Evolutionary conservation across 1,140 invertebrate genomes (phyloP).

Genomic region (Vanessa atalanta): DNA sequence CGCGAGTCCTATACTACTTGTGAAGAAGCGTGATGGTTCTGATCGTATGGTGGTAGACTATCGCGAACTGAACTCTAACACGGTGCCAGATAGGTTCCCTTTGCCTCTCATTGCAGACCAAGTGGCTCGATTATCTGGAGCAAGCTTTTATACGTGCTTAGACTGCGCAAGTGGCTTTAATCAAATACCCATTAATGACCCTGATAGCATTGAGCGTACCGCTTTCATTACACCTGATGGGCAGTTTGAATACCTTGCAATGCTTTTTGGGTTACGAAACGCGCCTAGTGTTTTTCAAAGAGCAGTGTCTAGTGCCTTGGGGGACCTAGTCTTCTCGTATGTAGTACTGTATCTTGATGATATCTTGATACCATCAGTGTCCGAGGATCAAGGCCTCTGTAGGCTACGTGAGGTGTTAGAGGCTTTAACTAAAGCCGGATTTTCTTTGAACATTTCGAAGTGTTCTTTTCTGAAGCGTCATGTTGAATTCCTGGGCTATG

Average conservation of each 20-base stretch:
- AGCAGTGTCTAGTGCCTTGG: conserved; percentile 34
- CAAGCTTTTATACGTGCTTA: conserved; percentile 47
- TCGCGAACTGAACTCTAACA: conserved; percentile 1
- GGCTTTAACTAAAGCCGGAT: conserved; percentile 33
- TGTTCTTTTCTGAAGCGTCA: conserved; percentile 49
- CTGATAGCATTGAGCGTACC: conserved; percentile 64
- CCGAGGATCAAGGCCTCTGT: conserved; percentile 23
- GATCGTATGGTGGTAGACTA: conserved; percentile 6
- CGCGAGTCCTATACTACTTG: conserved; percentile 18
- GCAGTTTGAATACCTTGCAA: conserved; percentile 51
- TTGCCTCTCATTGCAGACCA: conserved; percentile 77
- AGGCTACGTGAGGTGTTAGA: conserved; percentile 23
- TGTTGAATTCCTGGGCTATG: conserved; percentile 52
- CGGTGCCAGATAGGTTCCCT: conserved; percentile 46
- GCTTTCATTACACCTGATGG: conserved; percentile 69
- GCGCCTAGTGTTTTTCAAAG: conserved; percentile 47
- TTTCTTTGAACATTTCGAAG: conserved; percentile 46
- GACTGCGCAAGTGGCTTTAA: conserved; percentile 74
- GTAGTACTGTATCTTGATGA: conserved; percentile 36
- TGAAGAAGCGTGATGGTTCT: conserved; percentile 9
- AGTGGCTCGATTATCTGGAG: conserved; percentile 53
- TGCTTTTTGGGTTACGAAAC: conserved; percentile 59
- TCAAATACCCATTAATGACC: conserved; percentile 70
- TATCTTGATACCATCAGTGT: conserved; percentile 25
- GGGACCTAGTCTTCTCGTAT: conserved; percentile 5